Evolutionary conservation across 2,888 invertebrate genomes (phyloP), one percentile per base, ranked within the genome.

Genomic region (Nasonia oneida): DNA sequence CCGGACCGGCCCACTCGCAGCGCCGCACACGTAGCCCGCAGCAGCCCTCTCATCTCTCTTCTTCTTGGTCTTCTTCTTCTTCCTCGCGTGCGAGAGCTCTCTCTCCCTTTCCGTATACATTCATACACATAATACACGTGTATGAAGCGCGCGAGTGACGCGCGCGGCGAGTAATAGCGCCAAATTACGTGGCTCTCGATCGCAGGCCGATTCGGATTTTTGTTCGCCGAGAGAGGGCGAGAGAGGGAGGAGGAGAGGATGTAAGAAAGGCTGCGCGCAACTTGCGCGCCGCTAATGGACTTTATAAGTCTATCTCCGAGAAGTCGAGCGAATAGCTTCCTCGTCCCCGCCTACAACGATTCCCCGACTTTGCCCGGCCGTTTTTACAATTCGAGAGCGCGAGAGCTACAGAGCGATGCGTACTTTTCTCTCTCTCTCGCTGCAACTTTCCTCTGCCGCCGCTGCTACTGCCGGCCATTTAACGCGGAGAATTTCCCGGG

Each of bases 401-500:
- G 15, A 18, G 14, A 14, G 64, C 67, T 33, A 67, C 29, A 18
- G 14, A 14, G 64, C 67, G 67, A 67, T 67, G 67, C 67, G 67
- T 67, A 67, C 67, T 67, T 67, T 71, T 15, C 29, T 64, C 57
- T 29, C 42, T 61, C 53, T 8, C 53, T 15, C 57, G 18, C 57
- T 61, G 57, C 33, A 33, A 33, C 64, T 67, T 64, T 33, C 57
- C n/a, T 3, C 33, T 33, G 37, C 37, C 37, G 4, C 37, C 37
- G 67, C 33, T 33, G 67, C 57, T 15, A 5, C 18, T n/a, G 88
- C 84, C 85, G 88, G 85, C 85, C 87, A 87, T 88, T 88, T 88
- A 88, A 87, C 87, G 87, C 87, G 87, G 88, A 87, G 88, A 88
- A 88, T 88, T 88, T 87, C 83, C 86, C 87, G 85, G 88, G 87